Base-by-base conservation (phyloP, 2,888 invertebrate species). In the Ferdinandea cuprea region DNA sequence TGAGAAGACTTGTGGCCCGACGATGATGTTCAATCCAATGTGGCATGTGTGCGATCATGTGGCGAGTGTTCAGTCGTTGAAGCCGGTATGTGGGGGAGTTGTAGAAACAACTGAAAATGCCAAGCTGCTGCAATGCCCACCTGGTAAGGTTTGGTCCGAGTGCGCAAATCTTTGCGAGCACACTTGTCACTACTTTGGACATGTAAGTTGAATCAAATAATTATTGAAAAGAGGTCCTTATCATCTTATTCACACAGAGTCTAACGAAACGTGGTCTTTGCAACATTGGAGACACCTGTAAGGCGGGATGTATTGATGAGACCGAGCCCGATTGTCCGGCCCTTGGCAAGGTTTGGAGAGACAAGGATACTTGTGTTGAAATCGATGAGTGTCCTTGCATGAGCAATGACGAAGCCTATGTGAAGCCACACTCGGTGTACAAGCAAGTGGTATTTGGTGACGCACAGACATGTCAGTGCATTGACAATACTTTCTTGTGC, bases 401-500 rank as follows among this genome's bases (percentile, higher is more conserved):
- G 72, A 93, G 94, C 42, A 92, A 92, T 11, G 89, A 93, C 13
- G 95, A 95, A 19, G 91, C 92, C 52, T 91, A 94, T 8, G 92
- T 96, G 2, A 94, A 94, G 94, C 96, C 97, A 0, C 95, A 95
- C 15, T 93, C 93, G 61, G 92, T 94, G 0, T 89, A 93, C 2
- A 87, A 90, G 11, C 93, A 93, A 86, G 91, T 91, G 0, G 89
- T 89, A 4, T 50, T 87, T 0, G 87, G 86, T 0, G 93, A 93
- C 0, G 96, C 95, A 87, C 93, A 94, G 86, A 92, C 93, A 11
- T 97, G 97, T 87, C 96, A 96, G 86, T 97, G 97, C 87, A 91
- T 96, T 6, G 93, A 95, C 87, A 96, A 97, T 90, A 92, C 92
- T 19, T 93, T 95, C 76, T 92, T 93, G 50, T 97, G 97, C 76